phyloP scores from a whole-genome alignment of 1,140 invertebrate genomes.

The Drosophila dunni region DNA sequence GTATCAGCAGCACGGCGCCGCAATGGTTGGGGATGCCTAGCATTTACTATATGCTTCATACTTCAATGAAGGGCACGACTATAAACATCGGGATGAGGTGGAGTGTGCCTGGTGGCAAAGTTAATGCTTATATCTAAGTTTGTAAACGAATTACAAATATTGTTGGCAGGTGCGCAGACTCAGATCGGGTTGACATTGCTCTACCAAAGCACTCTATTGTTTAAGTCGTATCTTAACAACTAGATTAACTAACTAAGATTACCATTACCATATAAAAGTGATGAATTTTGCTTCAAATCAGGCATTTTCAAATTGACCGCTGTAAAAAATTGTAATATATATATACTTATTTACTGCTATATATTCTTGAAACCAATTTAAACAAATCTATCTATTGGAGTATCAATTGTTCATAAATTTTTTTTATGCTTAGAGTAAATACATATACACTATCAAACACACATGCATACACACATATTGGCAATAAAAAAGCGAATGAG shows the following conservation, averaged over 20 bases:
- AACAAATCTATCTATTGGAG: conserved; percentile 32
- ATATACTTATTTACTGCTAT: conserved; percentile 19
- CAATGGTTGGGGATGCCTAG: conserved; percentile 76
- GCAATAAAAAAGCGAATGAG: conserved; percentile 53
- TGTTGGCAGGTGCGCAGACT: conserved; percentile 49
- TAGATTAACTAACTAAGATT: conserved; percentile 55
- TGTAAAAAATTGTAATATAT: conserved; percentile 63
- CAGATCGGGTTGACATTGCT: conserved; percentile 51
- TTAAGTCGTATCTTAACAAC: conserved; percentile 58
- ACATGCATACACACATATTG: conserved; percentile 43
- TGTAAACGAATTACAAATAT: conserved; percentile 53
- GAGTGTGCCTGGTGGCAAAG: conserved; percentile 74
- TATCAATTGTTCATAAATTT: conserved; percentile 39
- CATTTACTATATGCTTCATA: conserved; percentile 72
- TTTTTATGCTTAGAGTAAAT: conserved; percentile 41
- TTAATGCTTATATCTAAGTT: conserved; percentile 42
- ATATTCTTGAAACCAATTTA: conserved; percentile 6
- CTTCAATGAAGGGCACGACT: conserved; percentile 53
- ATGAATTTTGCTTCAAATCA: conserved; percentile 55
- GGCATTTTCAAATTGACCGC: conserved; percentile 58
- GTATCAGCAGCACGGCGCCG: conserved; percentile 86
- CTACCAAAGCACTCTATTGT: conserved; percentile 59
- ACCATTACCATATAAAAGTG: conserved; percentile 33
- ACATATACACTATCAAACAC: conserved; percentile 10
- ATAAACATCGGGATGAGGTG: conserved; percentile 47